Percentiles rank a stretch among this genome's conserved stretches.
Conservation (phyloP, 1,140 invertebrate genomes). For the Eriosoma lanigerum region DNA sequence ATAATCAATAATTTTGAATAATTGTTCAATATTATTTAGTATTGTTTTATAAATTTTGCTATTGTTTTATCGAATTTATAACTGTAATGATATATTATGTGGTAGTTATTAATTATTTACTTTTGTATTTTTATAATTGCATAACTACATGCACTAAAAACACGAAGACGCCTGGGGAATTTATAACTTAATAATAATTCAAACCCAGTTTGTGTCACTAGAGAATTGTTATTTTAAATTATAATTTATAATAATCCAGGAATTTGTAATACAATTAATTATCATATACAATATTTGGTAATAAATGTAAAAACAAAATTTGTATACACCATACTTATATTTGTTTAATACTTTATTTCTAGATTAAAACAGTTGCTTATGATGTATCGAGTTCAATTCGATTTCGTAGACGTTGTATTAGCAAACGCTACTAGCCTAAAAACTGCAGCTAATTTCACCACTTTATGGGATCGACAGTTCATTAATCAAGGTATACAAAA, state of each 20-base stretch:
- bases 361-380: constrained; percentile 24
- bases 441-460: not conserved
- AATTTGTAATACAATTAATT: not conserved
- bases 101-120: no score
- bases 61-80: no score
- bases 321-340: no score
- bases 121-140: no score
- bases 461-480: not conserved
- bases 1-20: no score
- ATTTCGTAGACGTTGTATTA: constrained; percentile 22
- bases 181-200: constrained; percentile 13
- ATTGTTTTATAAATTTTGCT: no score
- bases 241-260: not conserved
- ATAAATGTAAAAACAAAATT: no score
- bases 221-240: not conserved
- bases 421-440: not conserved
- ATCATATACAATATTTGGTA: no score
- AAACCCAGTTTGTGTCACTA: not conserved
- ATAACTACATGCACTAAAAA: not conserved
- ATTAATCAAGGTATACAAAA: not conserved
- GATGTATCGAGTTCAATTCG: constrained; percentile 36
- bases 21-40: no score
- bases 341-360: not conserved
- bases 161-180: not conserved
- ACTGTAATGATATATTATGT: no score